Evolutionary conservation across 2,888 invertebrate genomes (phyloP).

Genomic region (Melieria picta): DNA sequence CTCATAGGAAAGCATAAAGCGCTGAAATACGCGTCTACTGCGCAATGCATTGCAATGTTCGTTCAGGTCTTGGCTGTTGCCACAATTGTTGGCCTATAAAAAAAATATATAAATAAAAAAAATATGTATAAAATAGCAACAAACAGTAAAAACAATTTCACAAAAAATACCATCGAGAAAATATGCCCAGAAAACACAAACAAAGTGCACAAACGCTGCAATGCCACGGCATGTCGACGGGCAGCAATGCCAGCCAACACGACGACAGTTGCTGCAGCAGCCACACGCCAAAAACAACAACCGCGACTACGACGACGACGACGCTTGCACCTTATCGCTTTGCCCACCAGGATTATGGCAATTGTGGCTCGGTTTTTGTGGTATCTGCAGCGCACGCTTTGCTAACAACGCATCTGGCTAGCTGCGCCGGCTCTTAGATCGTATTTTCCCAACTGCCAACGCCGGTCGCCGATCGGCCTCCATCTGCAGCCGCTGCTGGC

Average conservation of each 20-base stretch:
- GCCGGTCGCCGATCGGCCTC: no score
- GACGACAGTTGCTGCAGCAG: conserved; percentile 9
- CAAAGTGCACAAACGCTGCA: conserved; percentile 11
- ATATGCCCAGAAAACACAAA: no score
- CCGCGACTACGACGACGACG: neutral
- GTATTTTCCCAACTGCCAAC: no score
- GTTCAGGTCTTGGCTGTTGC: no score
- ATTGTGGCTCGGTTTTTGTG: no score
- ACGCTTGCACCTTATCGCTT: neutral
- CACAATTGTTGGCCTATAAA: neutral
- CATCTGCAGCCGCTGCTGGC: no score
- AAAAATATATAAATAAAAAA: neutral
- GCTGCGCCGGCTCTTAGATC: no score
- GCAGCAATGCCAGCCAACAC: conserved; percentile 11
- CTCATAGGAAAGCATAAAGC: no score
- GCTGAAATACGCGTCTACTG: no score
- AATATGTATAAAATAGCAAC: neutral
- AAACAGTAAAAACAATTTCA: conserved; percentile 9
- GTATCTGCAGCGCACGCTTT: no score
- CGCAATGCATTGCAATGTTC: no score
- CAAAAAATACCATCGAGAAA: neutral
- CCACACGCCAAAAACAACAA: neutral
- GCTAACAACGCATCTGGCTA: no score
- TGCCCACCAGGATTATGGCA: neutral
- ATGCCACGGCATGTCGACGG: conserved; percentile 17